Evolutionary conservation across 2,888 invertebrate species (phyloP).

Genomic region (Gymnoscelis rufifasciata): DNA sequence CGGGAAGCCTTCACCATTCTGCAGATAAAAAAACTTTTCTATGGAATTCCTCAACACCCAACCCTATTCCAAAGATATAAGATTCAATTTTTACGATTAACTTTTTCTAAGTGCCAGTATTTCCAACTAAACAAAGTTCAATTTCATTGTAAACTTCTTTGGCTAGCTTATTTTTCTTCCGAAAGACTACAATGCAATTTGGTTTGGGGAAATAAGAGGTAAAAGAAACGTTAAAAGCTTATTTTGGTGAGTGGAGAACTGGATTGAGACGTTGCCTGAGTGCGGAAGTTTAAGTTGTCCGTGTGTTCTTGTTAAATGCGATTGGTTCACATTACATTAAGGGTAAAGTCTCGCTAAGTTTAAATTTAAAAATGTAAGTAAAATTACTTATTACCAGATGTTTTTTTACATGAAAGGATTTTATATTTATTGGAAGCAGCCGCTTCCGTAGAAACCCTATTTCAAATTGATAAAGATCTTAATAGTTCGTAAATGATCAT

Average conservation of each 20-base stretch:
- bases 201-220: slow-evolving; percentile 37
- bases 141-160: slow-evolving; percentile 18
- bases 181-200: slow-evolving; percentile 46
- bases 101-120: slow-evolving; percentile 10
- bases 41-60: slow-evolving; percentile 15
- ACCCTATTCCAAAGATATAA: slow-evolving; percentile 10
- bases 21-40: too few species aligned
- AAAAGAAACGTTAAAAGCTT: slow-evolving; percentile 20
- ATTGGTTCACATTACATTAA: not conserved
- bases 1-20: not conserved
- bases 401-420: too few species aligned
- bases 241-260: slow-evolving; percentile 19
- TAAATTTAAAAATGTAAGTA: too few species aligned
- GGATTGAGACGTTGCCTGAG: slow-evolving; percentile 7
- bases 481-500: too few species aligned
- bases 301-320: not conserved
- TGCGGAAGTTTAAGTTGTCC: not conserved
- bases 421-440: too few species aligned
- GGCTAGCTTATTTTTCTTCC: slow-evolving; percentile 35
- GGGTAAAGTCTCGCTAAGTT: too few species aligned
- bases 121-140: slow-evolving; percentile 14
- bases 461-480: too few species aligned
- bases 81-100: not conserved
- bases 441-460: too few species aligned
- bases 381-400: too few species aligned